Evolutionary conservation across 2,888 invertebrate species (phyloP).

Genomic region (Resseliella maxima): DNA sequence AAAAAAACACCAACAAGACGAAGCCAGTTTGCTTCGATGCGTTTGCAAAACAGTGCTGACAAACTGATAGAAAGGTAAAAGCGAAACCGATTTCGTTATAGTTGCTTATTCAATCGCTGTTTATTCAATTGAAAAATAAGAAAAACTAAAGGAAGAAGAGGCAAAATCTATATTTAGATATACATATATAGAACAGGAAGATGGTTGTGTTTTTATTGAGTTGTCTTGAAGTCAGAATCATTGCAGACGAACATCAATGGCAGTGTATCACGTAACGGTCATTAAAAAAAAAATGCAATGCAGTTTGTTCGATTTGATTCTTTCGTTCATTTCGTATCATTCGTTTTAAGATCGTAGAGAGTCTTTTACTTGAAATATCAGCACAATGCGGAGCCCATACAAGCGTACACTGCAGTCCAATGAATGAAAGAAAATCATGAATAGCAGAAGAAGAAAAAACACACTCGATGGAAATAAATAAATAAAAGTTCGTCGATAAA

Average conservation of each 20-base stretch:
- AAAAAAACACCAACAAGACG: background rate
- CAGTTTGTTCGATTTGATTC: constrained; percentile 41
- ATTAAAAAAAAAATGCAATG: constrained; percentile 45
- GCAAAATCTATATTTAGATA: background rate
- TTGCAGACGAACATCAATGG: constrained; percentile 43
- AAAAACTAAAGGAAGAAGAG: background rate
- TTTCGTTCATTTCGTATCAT: background rate
- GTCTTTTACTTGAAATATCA: background rate
- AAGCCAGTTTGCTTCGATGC: background rate
- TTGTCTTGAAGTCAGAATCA: constrained; percentile 37
- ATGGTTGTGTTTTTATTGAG: constrained; percentile 39
- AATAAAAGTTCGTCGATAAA: constrained; percentile 38
- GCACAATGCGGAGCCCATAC: background rate
- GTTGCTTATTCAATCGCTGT: background rate
- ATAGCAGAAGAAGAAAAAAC: background rate
- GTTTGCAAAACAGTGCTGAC: constrained; percentile 11
- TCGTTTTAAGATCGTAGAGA: background rate
- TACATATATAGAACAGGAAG: constrained; percentile 36
- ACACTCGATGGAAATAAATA: constrained; percentile 48
- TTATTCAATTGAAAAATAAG: constrained; percentile 32
- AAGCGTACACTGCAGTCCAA: background rate
- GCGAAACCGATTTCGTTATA: constrained; percentile 21
- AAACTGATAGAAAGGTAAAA: background rate
- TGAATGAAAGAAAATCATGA: background rate
- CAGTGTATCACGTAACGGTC: constrained; percentile 51